These are phyloP conservation scores for Erpetoichthys calabaricus DNA, from an alignment of 2,797 vertebrate genomes.

Conservation along the genomic window DNA sequence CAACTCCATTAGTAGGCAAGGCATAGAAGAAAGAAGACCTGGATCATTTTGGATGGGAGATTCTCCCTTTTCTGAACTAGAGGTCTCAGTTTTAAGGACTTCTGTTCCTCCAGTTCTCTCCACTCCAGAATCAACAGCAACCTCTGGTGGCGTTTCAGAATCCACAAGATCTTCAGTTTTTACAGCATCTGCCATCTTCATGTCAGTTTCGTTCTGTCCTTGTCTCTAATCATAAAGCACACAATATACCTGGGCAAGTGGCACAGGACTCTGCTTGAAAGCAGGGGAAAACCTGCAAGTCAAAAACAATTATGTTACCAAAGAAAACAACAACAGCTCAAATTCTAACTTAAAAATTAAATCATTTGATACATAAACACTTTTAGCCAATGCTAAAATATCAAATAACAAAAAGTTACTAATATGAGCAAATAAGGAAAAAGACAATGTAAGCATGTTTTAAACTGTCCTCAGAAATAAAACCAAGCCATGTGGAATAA, in stretches of 20 bases:
- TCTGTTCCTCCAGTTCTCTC: constrained; percentile 54
- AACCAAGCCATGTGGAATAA: too few species aligned
- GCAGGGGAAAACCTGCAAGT: constrained; percentile 45
- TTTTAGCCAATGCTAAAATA: too few species aligned
- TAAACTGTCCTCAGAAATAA: too few species aligned
- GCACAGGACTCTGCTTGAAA: constrained; percentile 15
- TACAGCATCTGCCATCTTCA: constrained; percentile 88
- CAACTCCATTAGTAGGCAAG: constrained; percentile 84
- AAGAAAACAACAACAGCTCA: too few species aligned
- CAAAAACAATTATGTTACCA: constrained; percentile 12
- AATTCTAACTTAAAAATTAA: too few species aligned
- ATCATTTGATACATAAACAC: too few species aligned
- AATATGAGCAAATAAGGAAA: too few species aligned
- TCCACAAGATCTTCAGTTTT: constrained; percentile 74
- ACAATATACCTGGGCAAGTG: constrained; percentile 11
- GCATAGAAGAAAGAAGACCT: constrained; percentile 70
- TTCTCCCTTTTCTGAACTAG: constrained; percentile 47
- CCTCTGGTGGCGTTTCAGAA: constrained; percentile 60
- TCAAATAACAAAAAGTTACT: too few species aligned
- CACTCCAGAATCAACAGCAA: constrained; percentile 42
- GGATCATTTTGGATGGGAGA: constrained; percentile 54
- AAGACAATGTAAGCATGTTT: too few species aligned
- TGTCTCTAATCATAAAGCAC: constrained; percentile 53
- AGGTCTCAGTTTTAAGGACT: constrained; percentile 58
- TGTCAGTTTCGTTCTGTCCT: constrained; percentile 38